Evolutionary conservation across 2,113 vertebrate species (phyloP), one percentile per base, ranked within the genome.

Genomic region (Columbina picui): DNA sequence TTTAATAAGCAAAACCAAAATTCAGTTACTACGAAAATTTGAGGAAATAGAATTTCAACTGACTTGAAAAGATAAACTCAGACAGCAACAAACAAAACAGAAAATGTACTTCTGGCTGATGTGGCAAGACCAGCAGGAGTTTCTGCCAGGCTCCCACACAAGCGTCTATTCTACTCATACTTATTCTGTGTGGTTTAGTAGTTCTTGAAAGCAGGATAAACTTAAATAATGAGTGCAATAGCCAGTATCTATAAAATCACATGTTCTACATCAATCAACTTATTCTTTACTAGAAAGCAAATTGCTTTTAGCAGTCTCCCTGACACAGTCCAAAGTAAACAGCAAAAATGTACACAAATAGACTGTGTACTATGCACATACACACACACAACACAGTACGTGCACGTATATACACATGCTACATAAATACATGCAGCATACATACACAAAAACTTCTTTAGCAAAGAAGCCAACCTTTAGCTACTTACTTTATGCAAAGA

Each of bases 401-500:
- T 12, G 41, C 32, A 77, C 2, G 8, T n/a, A 81, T 4, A 53
- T 7, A 67, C 10, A 14, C 50, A 52, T 27, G 0, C 17, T 30
- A 69, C 4, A 0, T 10, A 36, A 29, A 74, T 2, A 9, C 34
- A 74, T 8, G 30, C 56, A 85, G 39, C 34, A 49, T 6, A 78
- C 14, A 50, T 12, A 41, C 1, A 9, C 1, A 68, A 14, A 71
- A 91, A 77, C 23, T 89, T 55, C 25, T 93, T 53, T 74, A 90
- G 80, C 60, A 78, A 93, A 90, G 78, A 93, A 94, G 20, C 7
- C 47, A 94, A 82, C 49, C 71, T 93, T 86, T 63, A 74, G 79
- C 75, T 87, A 80, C 78, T 81, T 88, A 74, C 50, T 97, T 94
- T 95, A 96, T 70, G 26, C 38, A 90, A 97, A 94, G 56, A 95